A percentile compares a stretch with the other conserved stretches of the same genome.
Evolutionary conservation across 2,888 invertebrate species (phyloP).

Genomic region (Andrena bucephala): DNA sequence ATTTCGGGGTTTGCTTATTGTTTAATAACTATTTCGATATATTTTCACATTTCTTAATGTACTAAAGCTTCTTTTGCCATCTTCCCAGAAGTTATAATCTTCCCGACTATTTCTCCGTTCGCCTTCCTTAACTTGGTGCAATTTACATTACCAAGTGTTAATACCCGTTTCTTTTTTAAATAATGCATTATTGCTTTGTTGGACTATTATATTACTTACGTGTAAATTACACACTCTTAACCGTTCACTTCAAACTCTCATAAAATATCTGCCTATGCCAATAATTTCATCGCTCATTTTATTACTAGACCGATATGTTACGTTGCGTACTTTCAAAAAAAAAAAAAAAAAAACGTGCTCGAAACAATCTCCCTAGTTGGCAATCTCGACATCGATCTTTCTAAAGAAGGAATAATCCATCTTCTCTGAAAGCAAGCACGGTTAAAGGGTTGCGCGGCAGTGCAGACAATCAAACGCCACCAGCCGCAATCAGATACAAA

Average conservation of each 20-base stretch:
- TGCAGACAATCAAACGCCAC: constrained; percentile 18
- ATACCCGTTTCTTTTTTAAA: too few species aligned
- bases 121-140: too few species aligned
- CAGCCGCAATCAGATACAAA: neutral
- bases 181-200: too few species aligned
- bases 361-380: neutral
- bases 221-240: neutral
- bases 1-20: too few species aligned
- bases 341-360: neutral
- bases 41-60: too few species aligned
- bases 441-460: constrained; percentile 25
- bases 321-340: neutral
- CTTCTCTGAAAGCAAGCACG: neutral
- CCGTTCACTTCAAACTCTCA: neutral
- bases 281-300: neutral
- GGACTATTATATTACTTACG: too few species aligned
- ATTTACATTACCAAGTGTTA: too few species aligned
- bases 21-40: too few species aligned
- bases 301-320: constrained; percentile 14
- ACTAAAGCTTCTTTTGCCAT: too few species aligned
- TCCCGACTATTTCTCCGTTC: too few species aligned
- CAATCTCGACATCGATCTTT: neutral
- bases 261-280: neutral
- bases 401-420: neutral
- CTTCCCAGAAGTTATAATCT: too few species aligned